Percentiles rank a stretch among this genome's conserved stretches.
Evolutionary conservation across 2,113 vertebrate species (phyloP).

Genomic region (Atherinomorus stipes): DNA sequence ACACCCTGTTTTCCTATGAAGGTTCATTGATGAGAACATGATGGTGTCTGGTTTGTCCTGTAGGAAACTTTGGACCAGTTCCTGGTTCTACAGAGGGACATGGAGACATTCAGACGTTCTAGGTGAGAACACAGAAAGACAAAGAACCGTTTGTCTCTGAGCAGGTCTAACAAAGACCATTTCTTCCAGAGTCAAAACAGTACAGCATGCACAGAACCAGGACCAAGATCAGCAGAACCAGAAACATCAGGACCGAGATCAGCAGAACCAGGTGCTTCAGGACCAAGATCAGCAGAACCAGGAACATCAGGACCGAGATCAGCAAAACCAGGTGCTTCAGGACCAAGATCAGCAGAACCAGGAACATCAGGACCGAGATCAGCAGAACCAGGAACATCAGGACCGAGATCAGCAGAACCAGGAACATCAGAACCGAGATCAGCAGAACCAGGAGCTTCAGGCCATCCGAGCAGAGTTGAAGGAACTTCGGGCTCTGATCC

Average conservation of each 20-base stretch:
- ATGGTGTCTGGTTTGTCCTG: not conserved
- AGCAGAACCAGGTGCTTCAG: not conserved
- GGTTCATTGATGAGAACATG: too few relatives aligned
- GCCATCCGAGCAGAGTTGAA: conserved; percentile 60
- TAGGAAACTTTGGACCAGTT: conserved; percentile 75
- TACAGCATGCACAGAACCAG: not conserved
- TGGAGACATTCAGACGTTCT: not conserved
- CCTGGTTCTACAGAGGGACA: conserved; percentile 60
- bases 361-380: not conserved
- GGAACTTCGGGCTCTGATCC: conserved; percentile 62
- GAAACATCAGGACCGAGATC: not conserved
- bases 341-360: not conserved
- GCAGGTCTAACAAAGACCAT: not conserved
- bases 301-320: not conserved
- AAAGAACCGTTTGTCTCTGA: not conserved
- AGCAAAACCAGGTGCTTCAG: conserved; percentile 50
- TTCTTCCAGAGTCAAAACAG: conserved; percentile 4
- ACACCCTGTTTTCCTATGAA: not conserved
- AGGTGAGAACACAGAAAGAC: conserved; percentile 9
- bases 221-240: not conserved
- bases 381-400: not conserved
- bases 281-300: not conserved
- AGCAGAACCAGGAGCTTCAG: conserved; percentile 51
- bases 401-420: not conserved
- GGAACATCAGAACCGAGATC: not conserved